Conservation (phyloP, 2,888 invertebrate species). For the Tetranychus truncatus region DNA sequence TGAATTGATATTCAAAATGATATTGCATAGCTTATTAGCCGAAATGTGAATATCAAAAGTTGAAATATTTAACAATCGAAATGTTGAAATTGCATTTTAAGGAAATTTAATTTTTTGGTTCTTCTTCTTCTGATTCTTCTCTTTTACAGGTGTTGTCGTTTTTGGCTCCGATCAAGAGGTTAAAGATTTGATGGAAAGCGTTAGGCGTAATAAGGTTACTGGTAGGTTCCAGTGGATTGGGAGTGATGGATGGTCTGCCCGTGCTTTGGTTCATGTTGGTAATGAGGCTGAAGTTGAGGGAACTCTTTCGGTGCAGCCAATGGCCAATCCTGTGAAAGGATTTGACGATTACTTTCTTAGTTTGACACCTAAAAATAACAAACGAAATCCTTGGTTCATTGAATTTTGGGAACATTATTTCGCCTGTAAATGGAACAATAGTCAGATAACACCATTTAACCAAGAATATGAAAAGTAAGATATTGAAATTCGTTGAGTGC, state of each 20-base stretch:
- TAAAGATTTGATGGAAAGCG: conserved; percentile 63
- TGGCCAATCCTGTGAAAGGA: conserved; percentile 68
- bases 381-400: conserved; percentile 85
- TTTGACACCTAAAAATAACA: conserved; percentile 65
- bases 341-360: conserved; percentile 70
- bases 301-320: conserved; percentile 83
- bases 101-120: too few species aligned
- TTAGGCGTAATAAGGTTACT: conserved; percentile 65
- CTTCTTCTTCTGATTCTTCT: background rate
- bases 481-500: background rate
- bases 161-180: conserved; percentile 94
- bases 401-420: conserved; percentile 92
- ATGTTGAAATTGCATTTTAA: too few species aligned
- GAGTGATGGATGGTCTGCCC: conserved; percentile 67
- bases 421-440: conserved; percentile 52
- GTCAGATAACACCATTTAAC: conserved; percentile 63
- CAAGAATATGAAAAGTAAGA: conserved; percentile 41
- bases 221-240: conserved; percentile 87
- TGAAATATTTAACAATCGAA: too few species aligned
- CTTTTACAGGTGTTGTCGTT: conserved; percentile 60
- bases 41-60: too few species aligned
- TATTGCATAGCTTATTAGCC: too few species aligned
- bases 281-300: conserved; percentile 77
- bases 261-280: conserved; percentile 58
- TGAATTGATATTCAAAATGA: too few species aligned